Evolutionary conservation across 2,113 vertebrate genomes (phyloP), one percentile per base, ranked within the genome.

Genomic region (Zosterops borbonicus): DNA sequence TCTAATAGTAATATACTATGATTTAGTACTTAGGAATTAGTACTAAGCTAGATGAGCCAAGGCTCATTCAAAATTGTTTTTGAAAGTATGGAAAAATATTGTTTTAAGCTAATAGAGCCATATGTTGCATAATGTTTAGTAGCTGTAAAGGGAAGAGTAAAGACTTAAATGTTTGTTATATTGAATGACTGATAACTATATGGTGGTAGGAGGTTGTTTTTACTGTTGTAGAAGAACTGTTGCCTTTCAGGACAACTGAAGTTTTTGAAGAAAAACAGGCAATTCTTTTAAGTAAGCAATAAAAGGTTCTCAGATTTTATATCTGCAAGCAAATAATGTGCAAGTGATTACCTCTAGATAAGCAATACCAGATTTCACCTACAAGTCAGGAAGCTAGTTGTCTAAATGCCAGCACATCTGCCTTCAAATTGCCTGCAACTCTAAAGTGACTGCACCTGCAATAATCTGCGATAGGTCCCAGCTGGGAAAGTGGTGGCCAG

Each of bases 361-460:
- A 58, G 56, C 52, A 74, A 44, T 83, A 67, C 75, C 55, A 83
- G 71, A 83, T 93, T 92, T 92, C 63, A 94, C 71, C 64, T 94
- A 42, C 35, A 69, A 82, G 63, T 95, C 74, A 62, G 65, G 69
- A 80, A 91, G 62, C 37, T 85, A 31, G 82, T 75, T 95, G 78
- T 93, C 63, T 94, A 47, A 42, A 44, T 81, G 75, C 85, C 83
- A 93, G 67, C 56, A 95, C 79, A 88, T 96, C 87, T 96, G 76
- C 75, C 85, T 96, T 77, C 44, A 78, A 20, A 86, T 71, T 67
- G 64, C 47, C 68, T 83, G 19, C 59, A 67, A 70, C 35, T 80
- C 75, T 11, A 10, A 67, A 83, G 71, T 80, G 63, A 80, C 59
- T 91, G 75, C 78, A 96, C 90, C 87, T 96, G 87, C n/a, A 63